A percentile compares a stretch with the other conserved stretches of the same genome.
These are phyloP conservation scores for Labeo rohita DNA, from an alignment of 2,113 vertebrate genomes.

Conservation along the genomic window DNA sequence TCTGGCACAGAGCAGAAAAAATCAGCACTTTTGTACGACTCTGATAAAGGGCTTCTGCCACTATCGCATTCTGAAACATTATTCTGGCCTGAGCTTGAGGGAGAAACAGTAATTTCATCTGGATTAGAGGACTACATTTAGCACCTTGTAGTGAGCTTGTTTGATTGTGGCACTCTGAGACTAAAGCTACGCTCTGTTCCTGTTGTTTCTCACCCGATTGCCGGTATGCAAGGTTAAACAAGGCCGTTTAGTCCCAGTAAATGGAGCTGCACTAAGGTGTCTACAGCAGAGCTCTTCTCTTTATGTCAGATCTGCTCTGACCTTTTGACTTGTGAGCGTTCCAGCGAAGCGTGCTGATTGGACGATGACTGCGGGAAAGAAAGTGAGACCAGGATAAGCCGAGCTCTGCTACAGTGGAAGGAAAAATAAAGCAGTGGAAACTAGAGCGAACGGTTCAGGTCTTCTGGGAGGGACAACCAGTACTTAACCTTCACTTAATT, in stretches of 20 bases:
- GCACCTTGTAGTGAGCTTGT: neutral
- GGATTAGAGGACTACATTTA: constrained; percentile 27
- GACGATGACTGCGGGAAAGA: neutral
- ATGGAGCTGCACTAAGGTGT: constrained; percentile 30
- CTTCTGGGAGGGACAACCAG: constrained; percentile 37
- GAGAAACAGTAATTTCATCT: neutral
- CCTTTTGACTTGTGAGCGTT: constrained; percentile 21
- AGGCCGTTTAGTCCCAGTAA: constrained; percentile 5
- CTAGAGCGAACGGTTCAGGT: constrained; percentile 35
- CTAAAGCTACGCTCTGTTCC: neutral
- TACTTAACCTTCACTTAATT: constrained; percentile 55
- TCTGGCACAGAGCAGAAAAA: constrained; percentile 28
- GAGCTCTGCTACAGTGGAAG: neutral
- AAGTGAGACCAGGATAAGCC: neutral
- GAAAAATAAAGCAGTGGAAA: constrained; percentile 41
- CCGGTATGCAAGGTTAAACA: constrained; percentile 25
- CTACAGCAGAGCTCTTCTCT: constrained; percentile 7
- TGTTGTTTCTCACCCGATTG: neutral
- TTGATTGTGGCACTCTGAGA: neutral
- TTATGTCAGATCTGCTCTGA: constrained; percentile 20
- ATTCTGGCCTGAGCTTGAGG: constrained; percentile 10
- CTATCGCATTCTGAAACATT: constrained; percentile 2
- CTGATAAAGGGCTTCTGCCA: neutral
- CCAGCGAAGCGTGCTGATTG: neutral
- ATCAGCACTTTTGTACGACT: constrained; percentile 29